These are phyloP conservation scores for Erannis defoliaria DNA, from an alignment of 2,888 invertebrate species.

Conservation along the genomic window DNA sequence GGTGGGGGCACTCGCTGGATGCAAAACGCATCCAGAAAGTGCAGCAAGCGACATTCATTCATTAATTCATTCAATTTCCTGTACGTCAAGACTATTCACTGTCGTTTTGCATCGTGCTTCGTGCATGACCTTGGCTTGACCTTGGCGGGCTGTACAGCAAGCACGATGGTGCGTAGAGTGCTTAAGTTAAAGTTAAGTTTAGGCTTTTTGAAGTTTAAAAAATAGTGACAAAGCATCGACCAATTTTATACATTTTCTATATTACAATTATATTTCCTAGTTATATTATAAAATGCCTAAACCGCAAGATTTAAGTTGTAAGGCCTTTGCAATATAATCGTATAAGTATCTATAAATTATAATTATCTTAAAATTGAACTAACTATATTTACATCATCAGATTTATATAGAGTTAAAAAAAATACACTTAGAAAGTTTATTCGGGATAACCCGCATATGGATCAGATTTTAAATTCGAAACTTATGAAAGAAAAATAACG, in stretches of 20 bases:
- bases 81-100: too few relatives aligned
- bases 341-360: slow-evolving; percentile 8
- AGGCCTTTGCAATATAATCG: slow-evolving; percentile 21
- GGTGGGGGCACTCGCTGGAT: too few relatives aligned
- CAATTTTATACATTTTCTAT: background rate
- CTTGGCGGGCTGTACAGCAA: too few relatives aligned
- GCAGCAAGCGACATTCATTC: too few relatives aligned
- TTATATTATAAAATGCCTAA: slow-evolving; percentile 19
- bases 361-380: background rate
- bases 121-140: too few relatives aligned
- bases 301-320: slow-evolving; percentile 23
- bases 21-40: too few relatives aligned
- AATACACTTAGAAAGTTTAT: background rate
- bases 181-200: too few relatives aligned
- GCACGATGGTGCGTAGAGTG: too few relatives aligned
- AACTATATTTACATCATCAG: slow-evolving; percentile 14
- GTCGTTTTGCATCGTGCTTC: too few relatives aligned
- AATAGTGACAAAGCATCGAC: slow-evolving; percentile 11
- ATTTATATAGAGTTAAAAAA: background rate
- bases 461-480: background rate
- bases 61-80: too few relatives aligned
- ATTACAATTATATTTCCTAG: background rate
- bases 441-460: background rate
- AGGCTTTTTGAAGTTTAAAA: background rate
- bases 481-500: background rate